Evolutionary conservation across 2,888 invertebrate genomes (phyloP), one percentile per base, ranked within the genome.

Genomic region (Labia minor): DNA sequence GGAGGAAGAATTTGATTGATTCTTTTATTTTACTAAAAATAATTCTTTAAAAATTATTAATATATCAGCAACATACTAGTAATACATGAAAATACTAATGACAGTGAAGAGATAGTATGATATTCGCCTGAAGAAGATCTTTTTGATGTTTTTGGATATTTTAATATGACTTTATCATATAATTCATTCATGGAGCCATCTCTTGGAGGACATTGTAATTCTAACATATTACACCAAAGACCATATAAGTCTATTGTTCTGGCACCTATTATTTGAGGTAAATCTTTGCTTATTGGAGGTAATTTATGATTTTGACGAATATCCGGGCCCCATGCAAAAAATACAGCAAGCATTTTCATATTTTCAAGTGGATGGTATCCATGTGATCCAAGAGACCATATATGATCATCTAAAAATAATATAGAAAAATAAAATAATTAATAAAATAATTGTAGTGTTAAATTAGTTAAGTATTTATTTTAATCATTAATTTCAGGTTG

Each of bases 281-380:
- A 49, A 10, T 14, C 49, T n/a, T n/a, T n/a, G 66, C 82, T 77
- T 70, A 88, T 86, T 0, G 86, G 83, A 2, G 80, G 72, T 1
- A 83, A 75, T 72, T 78, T 76, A 72, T 80, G 79, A 61, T 79
- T 75, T 37, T 75, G 73, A 70, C 80, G 80, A 71, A 89, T 84
- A 69, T 79, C 79, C 0, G 88, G 88, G 1, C 89, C 89, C 70
- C 81, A 78, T 0, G 86, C 88, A 73, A 89, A 82, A 74, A 89
- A 89, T 72, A 86, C 83, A 3, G 88, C 85, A 71, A 82, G 83
- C 89, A 89, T 89, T 64, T 78, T 77, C 62, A 74, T 69, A 1
- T 80, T 75, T 63, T 75, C 76, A 73, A 86, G 86, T 72, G 49
- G 49, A 49, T 86, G 84, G 72, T 86, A 88, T 0, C 88, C 88